Conservation (phyloP, 2,113 vertebrate species). For the Oncorhynchus kisutch region DNA sequence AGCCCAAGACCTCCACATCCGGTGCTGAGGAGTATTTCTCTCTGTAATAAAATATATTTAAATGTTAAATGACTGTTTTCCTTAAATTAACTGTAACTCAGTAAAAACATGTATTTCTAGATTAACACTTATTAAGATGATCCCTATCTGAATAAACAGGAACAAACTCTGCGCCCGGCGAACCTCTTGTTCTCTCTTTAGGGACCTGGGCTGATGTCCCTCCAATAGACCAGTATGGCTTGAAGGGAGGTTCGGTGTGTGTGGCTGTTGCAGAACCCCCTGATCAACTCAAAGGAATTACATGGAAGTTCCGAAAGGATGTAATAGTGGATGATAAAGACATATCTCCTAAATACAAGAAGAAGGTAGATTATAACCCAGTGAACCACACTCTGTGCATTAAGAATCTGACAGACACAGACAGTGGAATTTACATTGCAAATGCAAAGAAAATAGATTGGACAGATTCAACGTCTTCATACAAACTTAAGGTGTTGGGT, state of each 20-base stretch:
- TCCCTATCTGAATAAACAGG: too few relatives aligned
- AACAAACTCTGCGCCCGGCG: too few relatives aligned
- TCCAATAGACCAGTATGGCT: neutral
- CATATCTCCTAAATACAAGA: fast-evolving
- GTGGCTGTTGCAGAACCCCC: neutral
- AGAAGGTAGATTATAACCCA: neutral
- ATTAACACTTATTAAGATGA: too few relatives aligned
- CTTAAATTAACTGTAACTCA: too few relatives aligned
- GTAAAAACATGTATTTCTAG: too few relatives aligned
- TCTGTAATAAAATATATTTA: too few relatives aligned
- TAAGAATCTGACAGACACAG: constrained; percentile 8
- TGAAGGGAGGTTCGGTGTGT: constrained; percentile 36
- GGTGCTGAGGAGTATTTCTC: too few relatives aligned
- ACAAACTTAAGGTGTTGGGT: neutral
- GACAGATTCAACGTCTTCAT: too few relatives aligned
- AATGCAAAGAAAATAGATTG: too few relatives aligned
- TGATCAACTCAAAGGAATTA: fast-evolving
- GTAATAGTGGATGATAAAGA: fast-evolving
- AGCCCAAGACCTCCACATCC: too few relatives aligned
- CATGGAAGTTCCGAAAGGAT: fast-evolving
- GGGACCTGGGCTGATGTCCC: neutral
- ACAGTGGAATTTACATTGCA: constrained; percentile 33
- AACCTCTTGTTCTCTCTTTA: neutral
- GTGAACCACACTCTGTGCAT: constrained; percentile 21
- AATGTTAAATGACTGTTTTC: too few relatives aligned